Evolutionary conservation across 2,797 vertebrate genomes (phyloP).

Genomic region (Lagorchestes hirsutus): DNA sequence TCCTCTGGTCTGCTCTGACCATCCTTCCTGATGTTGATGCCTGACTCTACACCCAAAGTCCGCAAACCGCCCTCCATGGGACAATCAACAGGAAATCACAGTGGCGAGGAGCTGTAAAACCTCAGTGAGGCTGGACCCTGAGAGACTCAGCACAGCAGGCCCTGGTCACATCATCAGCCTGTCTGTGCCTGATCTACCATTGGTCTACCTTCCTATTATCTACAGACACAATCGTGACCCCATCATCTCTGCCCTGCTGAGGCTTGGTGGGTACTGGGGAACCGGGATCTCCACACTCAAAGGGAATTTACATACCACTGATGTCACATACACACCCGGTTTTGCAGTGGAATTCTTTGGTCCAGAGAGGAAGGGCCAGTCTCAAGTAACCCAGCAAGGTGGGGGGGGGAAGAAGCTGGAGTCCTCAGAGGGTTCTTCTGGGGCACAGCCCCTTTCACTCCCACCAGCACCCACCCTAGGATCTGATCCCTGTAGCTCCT

Average conservation of each 20-base stretch:
- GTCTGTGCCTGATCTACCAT: neutral
- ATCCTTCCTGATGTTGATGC: no score
- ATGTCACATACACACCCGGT: no score
- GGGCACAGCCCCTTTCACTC: no score
- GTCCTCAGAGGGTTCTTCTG: no score
- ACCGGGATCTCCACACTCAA: neutral
- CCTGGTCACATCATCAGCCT: conserved; percentile 39
- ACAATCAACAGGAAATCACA: neutral
- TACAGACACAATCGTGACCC: conserved; percentile 13
- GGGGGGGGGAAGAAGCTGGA: no score
- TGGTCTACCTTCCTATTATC: fast-evolving
- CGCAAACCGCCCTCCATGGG: neutral
- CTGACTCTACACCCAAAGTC: neutral
- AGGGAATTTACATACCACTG: no score
- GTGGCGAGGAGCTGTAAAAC: neutral
- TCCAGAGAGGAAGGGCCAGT: no score
- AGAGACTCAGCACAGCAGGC: neutral
- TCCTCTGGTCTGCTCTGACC: no score
- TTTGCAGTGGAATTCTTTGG: no score
- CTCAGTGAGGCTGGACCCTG: neutral
- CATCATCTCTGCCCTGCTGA: neutral
- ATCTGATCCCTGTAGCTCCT: no score
- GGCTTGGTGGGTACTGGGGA: conserved; percentile 16
- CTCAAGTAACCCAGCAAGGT: no score
- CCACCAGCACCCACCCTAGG: no score